Base-by-base conservation (phyloP, 2,113 vertebrate genomes). In the Lycaon pictus region DNA sequence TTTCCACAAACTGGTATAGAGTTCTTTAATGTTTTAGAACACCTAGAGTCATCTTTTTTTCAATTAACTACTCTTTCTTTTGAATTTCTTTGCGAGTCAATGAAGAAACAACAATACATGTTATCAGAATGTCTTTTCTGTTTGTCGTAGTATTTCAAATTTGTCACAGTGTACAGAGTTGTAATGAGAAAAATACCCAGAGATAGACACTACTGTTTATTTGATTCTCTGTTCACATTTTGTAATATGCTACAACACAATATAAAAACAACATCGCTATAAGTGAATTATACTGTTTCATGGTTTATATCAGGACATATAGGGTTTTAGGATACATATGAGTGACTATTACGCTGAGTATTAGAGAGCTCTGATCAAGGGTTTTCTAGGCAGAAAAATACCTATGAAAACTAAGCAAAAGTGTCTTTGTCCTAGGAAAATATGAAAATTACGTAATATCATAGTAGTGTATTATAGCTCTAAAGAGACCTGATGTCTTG, bases 141-240 rank as follows among this genome's bases (percentile, higher is more conserved):
- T 96, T 90, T 65, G 25, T 84, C 82, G 23, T n/a, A 82, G 12
- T 96, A 43, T 95, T 98, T 97, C 91, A 97, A 53, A 89, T 9
- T 16, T 97, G 67, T 94, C 84, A 88, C 17, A 53, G 65, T 0
- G 0, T 32, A 22, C 62, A 60, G 20, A 87, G 13, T 69, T 91
- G 71, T 76, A 97, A 92, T 69, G 74, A 97, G 56, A 94, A 97
- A 97, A 97, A 56, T 85, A 60, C 60, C 12, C 77, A 76, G 67
- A 16, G 2, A 91, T 32, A 55, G 82, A 51, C 80, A 69, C 9
- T 82, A 35, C 69, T 83, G 25, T 69, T 96, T 96, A 90, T 92
- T 84, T 97, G 19, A 83, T 76, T 98, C 29, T 92, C 74, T 69
- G 53, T 86, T 56, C n/a, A 48, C 6, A 0, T 93, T 25, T 67